phyloP scores from a whole-genome alignment of 2,888 invertebrate genomes.

The Punctoribates punctum region DNA sequence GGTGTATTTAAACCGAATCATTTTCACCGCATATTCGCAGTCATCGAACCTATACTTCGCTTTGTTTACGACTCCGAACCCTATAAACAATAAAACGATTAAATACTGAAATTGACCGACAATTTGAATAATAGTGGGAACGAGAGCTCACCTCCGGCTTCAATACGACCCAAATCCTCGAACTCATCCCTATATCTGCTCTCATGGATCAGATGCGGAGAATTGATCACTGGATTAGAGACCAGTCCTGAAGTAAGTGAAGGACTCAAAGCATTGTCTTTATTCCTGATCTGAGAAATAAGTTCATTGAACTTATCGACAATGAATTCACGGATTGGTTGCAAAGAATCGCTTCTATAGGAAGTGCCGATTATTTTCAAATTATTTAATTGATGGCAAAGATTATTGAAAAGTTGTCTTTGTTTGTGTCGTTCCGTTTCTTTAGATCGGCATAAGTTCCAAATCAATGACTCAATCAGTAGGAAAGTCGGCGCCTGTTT shows the following conservation, averaged over 20 bases:
- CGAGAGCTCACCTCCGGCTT: not conserved
- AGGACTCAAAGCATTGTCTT: not conserved
- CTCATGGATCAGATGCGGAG: conserved; percentile 11
- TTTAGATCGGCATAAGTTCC: conserved; percentile 21
- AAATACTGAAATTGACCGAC: not conserved
- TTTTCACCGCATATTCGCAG: conserved; percentile 74
- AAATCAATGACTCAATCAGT: conserved; percentile 40
- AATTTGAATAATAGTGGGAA: not conserved
- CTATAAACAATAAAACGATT: conserved; percentile 51
- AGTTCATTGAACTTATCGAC: conserved; percentile 21
- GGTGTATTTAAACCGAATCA: conserved; percentile 57
- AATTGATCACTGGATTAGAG: not conserved
- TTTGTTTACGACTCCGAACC: conserved; percentile 72
- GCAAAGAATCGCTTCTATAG: conserved; percentile 25
- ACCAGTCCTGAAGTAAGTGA: not conserved
- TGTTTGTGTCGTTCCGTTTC: conserved; percentile 28
- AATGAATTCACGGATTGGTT: conserved; percentile 34
- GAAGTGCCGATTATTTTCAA: conserved; percentile 26
- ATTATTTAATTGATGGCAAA: conserved; percentile 20
- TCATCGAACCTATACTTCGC: conserved; percentile 71
- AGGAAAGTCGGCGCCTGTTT: conserved; percentile 40
- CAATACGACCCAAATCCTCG: conserved; percentile 18
- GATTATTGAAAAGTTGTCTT: not conserved
- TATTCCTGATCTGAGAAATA: not conserved
- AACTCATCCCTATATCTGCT: conserved; percentile 11